A percentile compares a stretch with the other conserved stretches of the same genome.
These are phyloP conservation scores for Numenius phaeopus DNA, from an alignment of 2,797 vertebrate genomes.

Conservation along the genomic window DNA sequence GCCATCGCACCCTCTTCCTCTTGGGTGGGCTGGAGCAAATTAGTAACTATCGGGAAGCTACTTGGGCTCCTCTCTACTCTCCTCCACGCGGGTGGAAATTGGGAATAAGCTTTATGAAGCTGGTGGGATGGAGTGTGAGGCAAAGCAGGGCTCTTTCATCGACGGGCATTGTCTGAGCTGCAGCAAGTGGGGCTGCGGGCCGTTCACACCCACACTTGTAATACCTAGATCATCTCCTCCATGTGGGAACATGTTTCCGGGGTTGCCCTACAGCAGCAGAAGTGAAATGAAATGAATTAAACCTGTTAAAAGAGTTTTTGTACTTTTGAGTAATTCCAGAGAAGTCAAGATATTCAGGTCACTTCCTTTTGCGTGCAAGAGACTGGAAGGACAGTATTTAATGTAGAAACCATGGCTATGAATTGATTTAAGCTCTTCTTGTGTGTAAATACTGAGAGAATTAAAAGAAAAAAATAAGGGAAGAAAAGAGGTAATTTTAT, in stretches of 20 bases:
- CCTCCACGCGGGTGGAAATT: not conserved
- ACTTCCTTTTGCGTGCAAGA: constrained; percentile 2
- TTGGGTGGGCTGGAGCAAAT: not conserved
- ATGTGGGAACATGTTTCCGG: not conserved
- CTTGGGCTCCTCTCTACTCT: not conserved
- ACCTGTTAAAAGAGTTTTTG: constrained; percentile 7
- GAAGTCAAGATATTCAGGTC: constrained; percentile 54
- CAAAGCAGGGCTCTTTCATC: not conserved
- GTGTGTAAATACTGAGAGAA: constrained; percentile 74
- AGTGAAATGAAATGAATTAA: constrained; percentile 20
- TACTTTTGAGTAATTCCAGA: constrained; percentile 41
- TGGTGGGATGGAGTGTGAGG: not conserved
- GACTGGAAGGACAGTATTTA: constrained; percentile 29
- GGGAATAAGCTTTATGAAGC: not conserved
- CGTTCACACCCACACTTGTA: not conserved
- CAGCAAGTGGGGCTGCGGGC: not conserved
- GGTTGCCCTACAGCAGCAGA: not conserved
- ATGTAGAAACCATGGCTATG: not conserved
- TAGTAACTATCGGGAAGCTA: not conserved
- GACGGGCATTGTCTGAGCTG: not conserved
- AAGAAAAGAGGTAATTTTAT: constrained; percentile 71
- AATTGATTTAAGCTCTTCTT: constrained; percentile 50
- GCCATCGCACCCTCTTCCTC: not conserved
- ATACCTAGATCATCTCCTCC: constrained; percentile 41
- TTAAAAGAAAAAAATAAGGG: constrained; percentile 65